Conservation (phyloP, 2,113 vertebrate genomes). For the Psilopsiagon aurifrons region DNA sequence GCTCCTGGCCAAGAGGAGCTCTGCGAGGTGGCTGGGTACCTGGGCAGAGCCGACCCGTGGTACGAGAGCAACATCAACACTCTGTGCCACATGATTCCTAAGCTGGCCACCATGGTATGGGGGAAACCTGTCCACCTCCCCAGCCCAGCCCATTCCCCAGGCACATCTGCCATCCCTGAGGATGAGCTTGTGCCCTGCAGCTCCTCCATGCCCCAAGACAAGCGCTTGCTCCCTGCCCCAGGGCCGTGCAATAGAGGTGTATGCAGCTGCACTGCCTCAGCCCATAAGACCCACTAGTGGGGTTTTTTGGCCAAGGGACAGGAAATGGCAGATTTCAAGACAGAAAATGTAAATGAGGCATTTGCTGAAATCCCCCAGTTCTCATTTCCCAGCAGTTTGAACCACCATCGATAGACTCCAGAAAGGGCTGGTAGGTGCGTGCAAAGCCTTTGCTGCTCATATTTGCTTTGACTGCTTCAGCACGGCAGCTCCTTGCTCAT, state of each 20-base stretch:
- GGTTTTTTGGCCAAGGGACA: neutral
- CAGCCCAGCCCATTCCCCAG: neutral
- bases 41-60: slow-evolving; percentile 90
- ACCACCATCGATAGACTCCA: neutral
- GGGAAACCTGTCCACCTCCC: neutral
- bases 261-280: neutral
- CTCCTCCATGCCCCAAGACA: neutral
- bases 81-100: slow-evolving; percentile 85
- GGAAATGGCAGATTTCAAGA: slow-evolving; percentile 26
- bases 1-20: slow-evolving; percentile 22
- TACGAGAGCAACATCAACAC: slow-evolving; percentile 87
- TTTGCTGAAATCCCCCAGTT: neutral
- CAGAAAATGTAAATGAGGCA: neutral
- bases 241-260: accelerated
- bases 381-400: neutral
- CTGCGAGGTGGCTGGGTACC: slow-evolving; percentile 83
- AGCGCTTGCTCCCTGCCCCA: neutral
- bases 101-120: slow-evolving; percentile 86
- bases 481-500: neutral
- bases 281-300: neutral
- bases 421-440: neutral
- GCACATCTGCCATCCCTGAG: neutral
- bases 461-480: accelerated
- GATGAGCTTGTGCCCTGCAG: accelerated
- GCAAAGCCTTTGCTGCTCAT: neutral